A percentile compares a stretch with the other conserved stretches of the same genome.
phyloP scores from a whole-genome alignment of 2,888 invertebrate species.

The Xestia xanthographa region DNA sequence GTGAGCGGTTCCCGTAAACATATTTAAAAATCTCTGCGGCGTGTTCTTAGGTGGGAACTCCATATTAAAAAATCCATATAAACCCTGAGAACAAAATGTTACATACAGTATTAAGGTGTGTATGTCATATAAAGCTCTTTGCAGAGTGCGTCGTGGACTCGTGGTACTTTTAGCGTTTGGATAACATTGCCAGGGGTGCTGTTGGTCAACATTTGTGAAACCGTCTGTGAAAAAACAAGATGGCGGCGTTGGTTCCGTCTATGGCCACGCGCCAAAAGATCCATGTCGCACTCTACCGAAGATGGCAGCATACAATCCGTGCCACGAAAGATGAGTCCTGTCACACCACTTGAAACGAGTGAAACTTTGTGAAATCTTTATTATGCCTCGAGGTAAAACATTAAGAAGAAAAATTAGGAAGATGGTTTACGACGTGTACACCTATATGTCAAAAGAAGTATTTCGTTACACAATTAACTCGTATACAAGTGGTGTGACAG shows the following conservation, averaged over 20 bases:
- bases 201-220: neutral
- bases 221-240: neutral
- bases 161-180: neutral
- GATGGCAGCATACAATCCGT: too few species aligned
- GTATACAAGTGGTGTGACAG: too few species aligned
- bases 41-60: slow-evolving; percentile 62
- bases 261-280: neutral
- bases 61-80: slow-evolving; percentile 53
- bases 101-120: neutral
- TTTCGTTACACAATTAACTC: too few species aligned
- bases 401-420: too few species aligned
- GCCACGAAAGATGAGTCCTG: too few species aligned
- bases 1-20: neutral
- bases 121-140: neutral
- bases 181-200: neutral
- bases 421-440: too few species aligned
- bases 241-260: neutral
- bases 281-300: neutral
- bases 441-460: too few species aligned
- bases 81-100: slow-evolving; percentile 57
- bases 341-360: too few species aligned
- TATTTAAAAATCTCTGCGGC: slow-evolving; percentile 18
- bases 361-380: too few species aligned
- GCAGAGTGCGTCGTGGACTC: neutral
- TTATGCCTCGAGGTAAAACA: too few species aligned